These are phyloP conservation scores for Tyrophagus putrescentiae DNA, from an alignment of 1,140 invertebrate genomes.

Conservation along the genomic window DNA sequence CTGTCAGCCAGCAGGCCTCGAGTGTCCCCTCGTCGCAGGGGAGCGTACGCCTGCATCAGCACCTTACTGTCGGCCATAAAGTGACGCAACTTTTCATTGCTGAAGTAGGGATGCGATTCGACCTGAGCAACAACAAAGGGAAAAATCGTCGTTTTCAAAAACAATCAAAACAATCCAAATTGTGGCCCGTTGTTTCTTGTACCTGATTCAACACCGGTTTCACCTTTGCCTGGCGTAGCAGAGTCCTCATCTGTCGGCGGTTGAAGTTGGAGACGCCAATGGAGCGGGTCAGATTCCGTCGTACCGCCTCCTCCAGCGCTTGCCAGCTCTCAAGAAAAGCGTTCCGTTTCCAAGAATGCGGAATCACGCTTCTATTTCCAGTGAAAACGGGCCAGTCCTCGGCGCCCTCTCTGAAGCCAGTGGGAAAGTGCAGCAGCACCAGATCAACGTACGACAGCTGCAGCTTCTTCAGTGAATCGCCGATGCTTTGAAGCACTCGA, in stretches of 20 bases:
- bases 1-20: conserved; percentile 43
- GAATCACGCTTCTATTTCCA: conserved; percentile 31
- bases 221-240: conserved; percentile 43
- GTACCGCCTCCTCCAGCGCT: conserved; percentile 46
- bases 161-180: no score
- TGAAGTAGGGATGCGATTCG: conserved; percentile 60
- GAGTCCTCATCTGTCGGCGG: conserved; percentile 50
- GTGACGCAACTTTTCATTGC: conserved; percentile 44
- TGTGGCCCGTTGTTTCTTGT: conserved; percentile 28
- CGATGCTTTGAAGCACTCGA: conserved; percentile 42
- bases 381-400: conserved; percentile 38
- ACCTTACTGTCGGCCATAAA: conserved; percentile 51
- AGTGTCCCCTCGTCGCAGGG: conserved; percentile 46
- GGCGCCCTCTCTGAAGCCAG: conserved; percentile 49
- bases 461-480: conserved; percentile 48
- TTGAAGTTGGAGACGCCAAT: conserved; percentile 75
- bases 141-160: not conserved
- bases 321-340: conserved; percentile 49
- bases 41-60: conserved; percentile 57
- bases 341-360: conserved; percentile 38
- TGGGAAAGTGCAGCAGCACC: conserved; percentile 73
- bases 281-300: conserved; percentile 42
- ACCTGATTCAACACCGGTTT: conserved; percentile 64
- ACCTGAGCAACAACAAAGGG: conserved; percentile 49
- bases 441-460: conserved; percentile 57